Base-by-base conservation (phyloP, 1,140 invertebrate genomes). In the Papilio polyxenes region DNA sequence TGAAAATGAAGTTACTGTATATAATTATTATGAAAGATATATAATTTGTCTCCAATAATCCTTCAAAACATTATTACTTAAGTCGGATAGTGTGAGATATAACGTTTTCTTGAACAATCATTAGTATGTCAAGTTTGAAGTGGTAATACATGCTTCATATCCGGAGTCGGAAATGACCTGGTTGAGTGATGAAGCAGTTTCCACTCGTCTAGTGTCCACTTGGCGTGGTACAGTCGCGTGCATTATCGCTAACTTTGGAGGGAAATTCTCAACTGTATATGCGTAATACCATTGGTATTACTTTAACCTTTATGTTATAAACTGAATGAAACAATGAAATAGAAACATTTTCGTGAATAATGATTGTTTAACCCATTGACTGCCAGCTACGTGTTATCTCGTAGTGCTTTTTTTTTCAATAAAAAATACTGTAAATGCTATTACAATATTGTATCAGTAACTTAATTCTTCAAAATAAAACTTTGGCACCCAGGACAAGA, bases 131-230 rank as follows among this genome's bases (percentile, higher is more conserved):
- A 79, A 69, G 74, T 81, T 83, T 84, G 83, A 84, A 84, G 59
- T 81, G 84, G 82, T 83, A 84, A 86, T 88, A 89, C 88, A 89
- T 85, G 77, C 81, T 86, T 89, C 88, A 89, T 89, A 89, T 89
- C 88, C 88, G 86, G 74, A 62, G 49, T 74, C 82, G 86, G 85
- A 87, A 87, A 83, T 80, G 84, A 81, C 82, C 81, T 80, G 81
- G 80, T 80, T 84, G 82, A 82, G 83, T 87, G 89, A 90, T 90
- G 87, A 83, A 87, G 86, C 88, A 88, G 87, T 89, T 87, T 86
- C 83, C 62, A 79, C 84, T 83, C 85, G 84, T 89, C 86, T 87
- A 77, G 81, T 82, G 72, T 78, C 84, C 85, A 62, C 77, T n/a
- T 62, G 23, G 56, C n/a, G 56, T 9, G 6, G 49, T 78, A 78